Evolutionary conservation across 2,797 vertebrate species (phyloP).

Genomic region (Argentina silus): DNA sequence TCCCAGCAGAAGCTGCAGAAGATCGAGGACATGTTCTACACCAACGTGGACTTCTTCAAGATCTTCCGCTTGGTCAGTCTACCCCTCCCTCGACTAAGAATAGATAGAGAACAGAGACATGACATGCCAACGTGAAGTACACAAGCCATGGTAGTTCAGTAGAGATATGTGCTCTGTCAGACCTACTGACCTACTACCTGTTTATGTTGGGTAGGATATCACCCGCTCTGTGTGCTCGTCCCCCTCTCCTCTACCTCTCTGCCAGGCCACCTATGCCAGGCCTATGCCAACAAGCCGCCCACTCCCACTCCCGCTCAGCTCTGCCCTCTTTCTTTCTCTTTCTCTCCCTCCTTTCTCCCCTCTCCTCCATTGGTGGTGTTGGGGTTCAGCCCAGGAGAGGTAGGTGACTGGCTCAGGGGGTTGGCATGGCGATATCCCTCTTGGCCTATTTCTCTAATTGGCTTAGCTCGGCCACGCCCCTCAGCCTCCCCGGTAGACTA

Average conservation of each 20-base stretch:
- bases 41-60: conserved; percentile 94
- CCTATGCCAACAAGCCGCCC: no score
- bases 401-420: conserved; percentile 61
- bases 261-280: no score
- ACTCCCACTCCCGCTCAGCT: not conserved
- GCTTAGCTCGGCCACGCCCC: conserved; percentile 63
- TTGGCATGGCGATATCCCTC: conserved; percentile 61
- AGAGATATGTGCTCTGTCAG: no score
- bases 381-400: conserved; percentile 41
- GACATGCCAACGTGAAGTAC: no score
- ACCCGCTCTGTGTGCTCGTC: not conserved
- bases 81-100: not conserved
- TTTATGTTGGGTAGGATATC: not conserved
- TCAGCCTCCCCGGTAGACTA: conserved; percentile 28
- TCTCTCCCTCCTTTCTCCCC: not conserved
- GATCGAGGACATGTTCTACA: conserved; percentile 90
- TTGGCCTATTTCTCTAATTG: conserved; percentile 79
- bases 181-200: no score
- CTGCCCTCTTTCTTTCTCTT: not conserved
- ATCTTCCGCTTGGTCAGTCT: conserved; percentile 88
- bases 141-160: no score
- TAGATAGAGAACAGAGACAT: no score
- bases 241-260: no score
- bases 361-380: conserved; percentile 12
- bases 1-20: conserved; percentile 86